phyloP scores from a whole-genome alignment of 2,888 invertebrate genomes.

The Phyto melanocephala region DNA sequence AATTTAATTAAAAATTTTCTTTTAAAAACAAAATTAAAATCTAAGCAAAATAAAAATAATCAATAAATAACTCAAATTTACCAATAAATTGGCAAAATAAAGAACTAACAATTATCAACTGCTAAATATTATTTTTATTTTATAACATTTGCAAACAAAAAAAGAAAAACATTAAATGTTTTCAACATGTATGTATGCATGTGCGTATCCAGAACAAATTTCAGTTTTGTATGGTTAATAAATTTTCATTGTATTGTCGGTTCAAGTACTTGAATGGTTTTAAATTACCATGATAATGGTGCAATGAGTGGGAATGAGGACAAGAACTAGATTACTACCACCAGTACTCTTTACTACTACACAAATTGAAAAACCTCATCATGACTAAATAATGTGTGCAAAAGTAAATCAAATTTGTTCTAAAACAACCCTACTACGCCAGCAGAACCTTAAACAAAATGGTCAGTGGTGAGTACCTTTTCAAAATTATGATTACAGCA shows the following conservation, averaged over 20 bases:
- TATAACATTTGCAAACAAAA: too few species aligned
- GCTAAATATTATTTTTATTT: neutral
- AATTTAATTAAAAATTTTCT: constrained; percentile 21
- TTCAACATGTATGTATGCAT: neutral
- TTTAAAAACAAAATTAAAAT: neutral
- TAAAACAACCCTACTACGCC: constrained; percentile 2
- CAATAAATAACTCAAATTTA: neutral
- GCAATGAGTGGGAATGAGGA: neutral
- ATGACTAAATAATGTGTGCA: constrained; percentile 4
- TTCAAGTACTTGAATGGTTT: constrained; percentile 45
- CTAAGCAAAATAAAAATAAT: neutral
- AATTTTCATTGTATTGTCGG: constrained; percentile 26
- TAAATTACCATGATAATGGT: constrained; percentile 43
- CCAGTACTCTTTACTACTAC: neutral
- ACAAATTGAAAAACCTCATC: constrained; percentile 22
- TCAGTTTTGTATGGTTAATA: constrained; percentile 30
- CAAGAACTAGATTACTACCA: neutral
- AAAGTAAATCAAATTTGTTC: constrained; percentile 23
- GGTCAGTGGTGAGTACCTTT: constrained; percentile 28
- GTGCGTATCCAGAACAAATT: constrained; percentile 19
- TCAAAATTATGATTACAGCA: constrained; percentile 47
- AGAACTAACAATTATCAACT: neutral
- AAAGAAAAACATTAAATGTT: too few species aligned
- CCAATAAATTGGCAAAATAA: neutral
- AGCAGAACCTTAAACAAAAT: neutral